Conservation (phyloP, 2,888 invertebrate genomes). For the Chymomyza caudatula region DNA sequence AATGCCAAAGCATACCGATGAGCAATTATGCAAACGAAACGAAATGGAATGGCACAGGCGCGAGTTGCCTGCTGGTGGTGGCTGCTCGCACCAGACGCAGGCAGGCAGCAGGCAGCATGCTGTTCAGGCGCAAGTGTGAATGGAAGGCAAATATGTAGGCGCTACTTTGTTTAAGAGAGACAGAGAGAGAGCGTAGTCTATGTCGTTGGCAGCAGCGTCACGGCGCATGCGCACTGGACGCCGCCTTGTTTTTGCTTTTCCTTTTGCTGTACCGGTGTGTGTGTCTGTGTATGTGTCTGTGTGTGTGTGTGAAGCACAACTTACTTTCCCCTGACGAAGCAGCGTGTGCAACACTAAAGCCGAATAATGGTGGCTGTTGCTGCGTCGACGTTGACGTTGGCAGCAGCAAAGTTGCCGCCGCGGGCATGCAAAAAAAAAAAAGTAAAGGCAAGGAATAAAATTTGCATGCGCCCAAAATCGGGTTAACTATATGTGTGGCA, state of each 20-base stretch:
- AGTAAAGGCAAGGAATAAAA: constrained; percentile 50
- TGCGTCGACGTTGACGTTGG: constrained; percentile 22
- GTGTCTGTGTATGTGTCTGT: neutral
- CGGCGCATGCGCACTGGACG: constrained; percentile 52
- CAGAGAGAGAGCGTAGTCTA: constrained; percentile 15
- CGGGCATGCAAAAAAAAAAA: constrained; percentile 2
- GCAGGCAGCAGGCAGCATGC: constrained; percentile 2
- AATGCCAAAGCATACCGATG: constrained; percentile 48
- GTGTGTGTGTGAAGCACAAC: neutral
- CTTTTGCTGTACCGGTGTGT: neutral
- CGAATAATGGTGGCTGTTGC: constrained; percentile 63
- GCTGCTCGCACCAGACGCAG: constrained; percentile 18
- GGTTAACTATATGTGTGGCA: constrained; percentile 52
- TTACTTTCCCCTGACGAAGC: constrained; percentile 41
- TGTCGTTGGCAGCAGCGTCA: constrained; percentile 7
- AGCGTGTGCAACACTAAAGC: constrained; percentile 50
- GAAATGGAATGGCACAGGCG: constrained; percentile 38
- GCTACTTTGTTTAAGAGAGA: constrained; percentile 12
- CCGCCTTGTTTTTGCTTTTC: constrained; percentile 20
- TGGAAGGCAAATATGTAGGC: neutral
- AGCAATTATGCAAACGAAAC: constrained; percentile 43
- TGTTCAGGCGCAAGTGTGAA: constrained; percentile 20
- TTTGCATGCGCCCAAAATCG: constrained; percentile 71
- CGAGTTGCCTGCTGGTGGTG: constrained; percentile 19
- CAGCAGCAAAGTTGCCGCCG: constrained; percentile 26